phyloP scores from a whole-genome alignment of 2,888 invertebrate species.

The Luperina nickerlii region DNA sequence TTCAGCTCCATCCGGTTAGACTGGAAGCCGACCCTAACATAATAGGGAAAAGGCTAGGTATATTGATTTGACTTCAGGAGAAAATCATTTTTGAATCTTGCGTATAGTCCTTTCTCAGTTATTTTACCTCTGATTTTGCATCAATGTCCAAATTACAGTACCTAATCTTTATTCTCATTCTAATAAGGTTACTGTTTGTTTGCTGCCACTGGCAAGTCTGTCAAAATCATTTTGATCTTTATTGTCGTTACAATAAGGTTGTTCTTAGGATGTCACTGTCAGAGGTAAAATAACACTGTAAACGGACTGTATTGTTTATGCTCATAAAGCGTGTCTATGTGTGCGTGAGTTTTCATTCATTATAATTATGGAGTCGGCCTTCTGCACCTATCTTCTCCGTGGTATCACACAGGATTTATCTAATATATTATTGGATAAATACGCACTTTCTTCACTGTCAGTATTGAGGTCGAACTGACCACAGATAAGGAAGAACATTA shows the following conservation, averaged over 20 bases:
- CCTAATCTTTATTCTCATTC: not conserved
- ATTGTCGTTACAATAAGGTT: not conserved
- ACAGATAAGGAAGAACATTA: slow-evolving; percentile 42
- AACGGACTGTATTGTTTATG: not conserved
- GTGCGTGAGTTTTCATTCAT: not conserved
- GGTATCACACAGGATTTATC: slow-evolving; percentile 40
- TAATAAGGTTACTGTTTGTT: no score
- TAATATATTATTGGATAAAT: slow-evolving; percentile 58
- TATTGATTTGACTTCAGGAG: not conserved
- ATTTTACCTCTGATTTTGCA: no score
- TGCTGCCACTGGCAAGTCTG: not conserved
- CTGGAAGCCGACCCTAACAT: not conserved
- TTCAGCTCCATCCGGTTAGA: not conserved
- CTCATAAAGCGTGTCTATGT: not conserved
- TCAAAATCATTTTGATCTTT: not conserved
- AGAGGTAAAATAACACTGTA: not conserved
- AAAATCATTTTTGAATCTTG: not conserved
- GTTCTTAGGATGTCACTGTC: not conserved
- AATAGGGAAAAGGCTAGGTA: not conserved
- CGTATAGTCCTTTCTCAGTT: no score
- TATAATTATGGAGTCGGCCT: not conserved
- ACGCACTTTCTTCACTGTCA: slow-evolving; percentile 39
- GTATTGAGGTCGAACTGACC: slow-evolving; percentile 44
- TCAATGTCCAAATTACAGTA: not conserved
- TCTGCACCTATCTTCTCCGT: not conserved